A percentile compares a stretch with the other conserved stretches of the same genome.
Conservation (phyloP, 1,140 invertebrate species). For the Lasioglossum baleicum region DNA sequence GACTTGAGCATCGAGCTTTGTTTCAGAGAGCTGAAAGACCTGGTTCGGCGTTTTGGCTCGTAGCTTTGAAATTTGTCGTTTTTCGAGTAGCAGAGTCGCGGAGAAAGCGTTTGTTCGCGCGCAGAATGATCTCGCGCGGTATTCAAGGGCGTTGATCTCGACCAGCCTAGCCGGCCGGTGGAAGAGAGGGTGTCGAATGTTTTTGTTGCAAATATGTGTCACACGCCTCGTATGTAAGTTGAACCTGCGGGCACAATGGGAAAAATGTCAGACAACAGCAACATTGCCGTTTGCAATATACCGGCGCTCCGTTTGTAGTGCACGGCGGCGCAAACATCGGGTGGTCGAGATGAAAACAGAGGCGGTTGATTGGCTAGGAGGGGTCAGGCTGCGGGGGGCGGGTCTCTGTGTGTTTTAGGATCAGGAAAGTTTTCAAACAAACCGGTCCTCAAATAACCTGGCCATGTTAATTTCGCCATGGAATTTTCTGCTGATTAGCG, state of each 20-base stretch:
- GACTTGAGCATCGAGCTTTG: no score
- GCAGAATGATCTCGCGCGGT: no score
- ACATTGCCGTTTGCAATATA: background rate
- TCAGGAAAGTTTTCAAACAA: background rate
- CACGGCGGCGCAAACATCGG: constrained; percentile 28
- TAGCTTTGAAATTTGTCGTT: no score
- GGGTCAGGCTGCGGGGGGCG: no score
- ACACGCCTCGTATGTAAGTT: constrained; percentile 17
- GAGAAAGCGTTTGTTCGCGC: no score
- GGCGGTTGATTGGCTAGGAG: constrained; percentile 26
- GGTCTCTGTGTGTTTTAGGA: constrained; percentile 11
- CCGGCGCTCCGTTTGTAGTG: background rate
- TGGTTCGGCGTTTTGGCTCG: no score
- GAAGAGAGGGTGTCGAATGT: no score
- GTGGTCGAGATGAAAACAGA: constrained; percentile 14
- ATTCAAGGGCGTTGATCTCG: no score
- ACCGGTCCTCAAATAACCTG: background rate
- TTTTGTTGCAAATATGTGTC: background rate
- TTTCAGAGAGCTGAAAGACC: no score
- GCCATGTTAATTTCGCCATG: background rate
- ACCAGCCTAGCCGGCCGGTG: no score
- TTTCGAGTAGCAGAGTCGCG: no score
- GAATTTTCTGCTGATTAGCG: background rate
- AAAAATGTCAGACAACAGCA: background rate
- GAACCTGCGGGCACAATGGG: background rate